Percentiles rank a stretch among this genome's conserved stretches.
Conservation (phyloP, 1,140 invertebrate species). For the Ganaspis sp. region DNA sequence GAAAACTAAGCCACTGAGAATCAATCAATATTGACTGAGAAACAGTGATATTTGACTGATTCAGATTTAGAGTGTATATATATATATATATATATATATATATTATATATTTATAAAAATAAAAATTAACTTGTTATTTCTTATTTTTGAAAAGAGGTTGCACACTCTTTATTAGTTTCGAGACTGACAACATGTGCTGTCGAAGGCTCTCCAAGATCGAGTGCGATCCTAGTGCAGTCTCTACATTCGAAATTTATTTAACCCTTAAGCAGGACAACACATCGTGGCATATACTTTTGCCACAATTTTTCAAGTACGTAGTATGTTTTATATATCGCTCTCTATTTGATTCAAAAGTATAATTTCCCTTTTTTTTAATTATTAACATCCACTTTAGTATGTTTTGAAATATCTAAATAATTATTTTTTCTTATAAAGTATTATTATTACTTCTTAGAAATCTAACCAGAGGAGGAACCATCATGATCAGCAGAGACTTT, state of each 20-base stretch:
- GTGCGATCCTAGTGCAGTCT: conserved; percentile 87
- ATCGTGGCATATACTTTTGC: conserved; percentile 88
- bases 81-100: no score
- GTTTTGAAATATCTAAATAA: no score
- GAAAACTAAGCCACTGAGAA: no score
- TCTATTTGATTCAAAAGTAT: no score
- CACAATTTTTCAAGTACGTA: conserved; percentile 90
- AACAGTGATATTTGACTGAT: no score
- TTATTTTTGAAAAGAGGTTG: conserved; percentile 81
- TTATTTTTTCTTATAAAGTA: not conserved
- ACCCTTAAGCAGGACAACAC: conserved; percentile 88
- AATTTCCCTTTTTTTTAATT: not conserved
- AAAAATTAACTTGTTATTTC: conserved; percentile 45
- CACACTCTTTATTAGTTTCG: conserved; percentile 85
- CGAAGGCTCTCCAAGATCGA: conserved; percentile 82
- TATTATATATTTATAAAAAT: no score
- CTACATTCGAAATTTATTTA: conserved; percentile 90
- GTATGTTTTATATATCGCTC: not conserved
- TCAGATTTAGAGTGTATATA: no score
- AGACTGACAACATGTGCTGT: conserved; percentile 80
- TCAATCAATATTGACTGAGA: no score
- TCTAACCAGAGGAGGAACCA: conserved; percentile 86
- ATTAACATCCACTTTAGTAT: no score
- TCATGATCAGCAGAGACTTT: conserved; percentile 90
- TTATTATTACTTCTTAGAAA: conserved; percentile 77